Base-by-base conservation (phyloP, 2,888 invertebrate species). In the Dorcus hopei region DNA sequence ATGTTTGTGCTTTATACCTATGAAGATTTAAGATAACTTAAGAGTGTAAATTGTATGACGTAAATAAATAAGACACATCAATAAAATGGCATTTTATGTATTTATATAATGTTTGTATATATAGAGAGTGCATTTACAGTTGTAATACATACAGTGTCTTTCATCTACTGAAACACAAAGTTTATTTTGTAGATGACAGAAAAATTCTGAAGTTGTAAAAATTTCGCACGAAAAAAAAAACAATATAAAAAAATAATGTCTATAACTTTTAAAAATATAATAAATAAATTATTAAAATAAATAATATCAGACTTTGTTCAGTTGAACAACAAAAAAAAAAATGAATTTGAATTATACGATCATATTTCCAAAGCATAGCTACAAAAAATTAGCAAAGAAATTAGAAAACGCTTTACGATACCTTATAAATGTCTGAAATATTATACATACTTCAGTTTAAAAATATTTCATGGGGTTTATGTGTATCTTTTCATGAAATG, bases 121-220 rank as follows among this genome's bases (percentile, higher is more conserved):
- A 68, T 68, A 75, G 69, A 72, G 73, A 75, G 77, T 77, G 77
- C 77, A 77, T 77, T 77, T 77, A 77, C 77, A 77, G 74, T 76
- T 74, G 72, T 75, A 74, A 73, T 77, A 77, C 76, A 77, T 75
- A 77, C 72, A 74, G 75, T 77, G 74, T 72, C 72, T 71, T 73
- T 68, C 67, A 59, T 65, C 66, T 66, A 66, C 66, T 65, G 63
- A 65, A 65, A 67, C 64, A 66, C 63, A 64, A 61, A 55, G 56
- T 23, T 56, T 43, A 52, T 59, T 59, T 56, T 43, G 59, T 59
- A 59, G 59, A 59, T 59, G 59, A 59, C 49, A 9, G 19, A 50
- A 52, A 59, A 52, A 57, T 52, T 52, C 52, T 47, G 57, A 52
- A 52, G 19, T 47, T 49, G 49, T 57, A 52, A 45, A 33, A 57